Evolutionary conservation across 2,797 vertebrate species (phyloP).

Genomic region (Sebastes oblongus): DNA sequence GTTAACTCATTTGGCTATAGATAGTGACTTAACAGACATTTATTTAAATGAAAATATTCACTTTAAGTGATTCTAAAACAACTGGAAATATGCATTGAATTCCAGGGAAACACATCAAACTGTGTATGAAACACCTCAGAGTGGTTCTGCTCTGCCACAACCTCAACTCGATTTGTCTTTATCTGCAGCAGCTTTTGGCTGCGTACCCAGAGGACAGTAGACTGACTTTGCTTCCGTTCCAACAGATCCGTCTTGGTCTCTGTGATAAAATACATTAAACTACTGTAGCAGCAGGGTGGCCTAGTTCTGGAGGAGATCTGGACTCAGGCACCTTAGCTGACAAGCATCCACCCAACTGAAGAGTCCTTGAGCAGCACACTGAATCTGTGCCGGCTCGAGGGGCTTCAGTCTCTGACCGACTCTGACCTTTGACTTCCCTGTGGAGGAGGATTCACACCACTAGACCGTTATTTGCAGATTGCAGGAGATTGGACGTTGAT

Average conservation of each 20-base stretch:
- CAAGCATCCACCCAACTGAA: not conserved
- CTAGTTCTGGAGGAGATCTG: conserved; percentile 14
- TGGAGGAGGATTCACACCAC: not conserved
- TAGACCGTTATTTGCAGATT: not conserved
- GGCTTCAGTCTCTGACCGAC: not conserved
- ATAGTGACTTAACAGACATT: too few species aligned
- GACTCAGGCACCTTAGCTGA: not conserved
- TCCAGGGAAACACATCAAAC: not conserved
- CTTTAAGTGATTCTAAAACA: not conserved
- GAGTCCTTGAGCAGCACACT: conserved; percentile 28
- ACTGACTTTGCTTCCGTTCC: conserved; percentile 19
- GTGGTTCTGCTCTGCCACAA: conserved; percentile 1
- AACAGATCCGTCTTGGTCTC: conserved; percentile 12
- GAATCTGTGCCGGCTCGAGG: not conserved
- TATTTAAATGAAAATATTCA: too few species aligned
- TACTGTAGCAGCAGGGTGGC: not conserved
- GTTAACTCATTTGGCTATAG: too few species aligned
- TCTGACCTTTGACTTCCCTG: conserved; percentile 13
- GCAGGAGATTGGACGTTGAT: not conserved
- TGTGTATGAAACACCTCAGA: not conserved
- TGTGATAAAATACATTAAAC: conserved; percentile 14
- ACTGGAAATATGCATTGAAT: not conserved
- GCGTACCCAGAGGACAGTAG: conserved; percentile 26
- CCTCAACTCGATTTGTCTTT: conserved; percentile 24
- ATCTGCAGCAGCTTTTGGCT: conserved; percentile 20